Conservation (phyloP, 2,113 vertebrate genomes). For the Lathamus discolor region DNA sequence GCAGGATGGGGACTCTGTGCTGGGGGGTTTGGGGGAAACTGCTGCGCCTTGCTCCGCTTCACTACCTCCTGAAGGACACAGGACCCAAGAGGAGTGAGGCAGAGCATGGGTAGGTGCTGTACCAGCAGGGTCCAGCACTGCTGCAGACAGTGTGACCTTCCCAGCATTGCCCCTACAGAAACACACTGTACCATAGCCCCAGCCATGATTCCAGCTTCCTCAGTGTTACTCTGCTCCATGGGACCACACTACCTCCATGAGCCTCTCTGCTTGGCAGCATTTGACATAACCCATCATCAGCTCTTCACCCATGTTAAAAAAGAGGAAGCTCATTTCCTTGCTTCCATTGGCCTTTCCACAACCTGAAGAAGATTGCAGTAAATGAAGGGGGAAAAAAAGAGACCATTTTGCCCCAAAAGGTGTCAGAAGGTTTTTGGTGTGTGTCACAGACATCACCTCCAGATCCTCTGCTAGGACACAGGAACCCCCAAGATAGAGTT, state of each 20-base stretch:
- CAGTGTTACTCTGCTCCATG: accelerated
- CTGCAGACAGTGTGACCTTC: accelerated
- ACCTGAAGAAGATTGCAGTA: accelerated
- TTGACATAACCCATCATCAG: neutral
- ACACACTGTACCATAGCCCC: accelerated
- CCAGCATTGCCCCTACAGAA: neutral
- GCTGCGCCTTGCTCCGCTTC: neutral
- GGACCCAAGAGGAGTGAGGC: neutral
- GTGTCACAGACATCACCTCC: neutral
- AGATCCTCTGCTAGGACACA: neutral
- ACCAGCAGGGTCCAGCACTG: neutral
- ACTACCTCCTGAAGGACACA: neutral
- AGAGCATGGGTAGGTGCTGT: neutral
- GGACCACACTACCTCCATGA: neutral
- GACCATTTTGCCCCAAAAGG: neutral
- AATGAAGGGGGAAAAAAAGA: neutral
- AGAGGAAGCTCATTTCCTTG: neutral
- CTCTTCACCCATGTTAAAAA: neutral
- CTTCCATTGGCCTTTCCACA: neutral
- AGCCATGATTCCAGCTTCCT: neutral
- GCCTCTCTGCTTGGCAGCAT: neutral
- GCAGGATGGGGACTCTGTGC: neutral
- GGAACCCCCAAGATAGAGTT: neutral
- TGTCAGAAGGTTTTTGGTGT: neutral
- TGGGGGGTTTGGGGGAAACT: neutral